Evolutionary conservation across 92 coral and sea anemone species (phyloP), one percentile per base, ranked within the genome.

Genomic region (Umimayanthus chanpuru): DNA sequence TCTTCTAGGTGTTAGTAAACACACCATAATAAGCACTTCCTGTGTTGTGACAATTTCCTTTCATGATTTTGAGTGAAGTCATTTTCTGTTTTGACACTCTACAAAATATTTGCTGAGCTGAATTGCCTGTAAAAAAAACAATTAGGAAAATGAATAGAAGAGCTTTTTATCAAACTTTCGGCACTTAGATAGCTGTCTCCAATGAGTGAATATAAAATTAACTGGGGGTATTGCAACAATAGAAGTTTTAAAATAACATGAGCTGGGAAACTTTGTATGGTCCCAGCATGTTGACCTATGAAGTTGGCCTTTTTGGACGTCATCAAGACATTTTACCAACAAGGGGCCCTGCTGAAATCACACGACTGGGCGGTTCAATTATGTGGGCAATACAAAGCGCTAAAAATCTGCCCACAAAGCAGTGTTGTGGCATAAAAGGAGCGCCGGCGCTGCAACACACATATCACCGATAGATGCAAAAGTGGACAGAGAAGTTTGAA

Each of bases 11-110:
- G 76, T 72, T 0, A 36, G 21, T 28, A 29, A 72, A 72, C 29
- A 21, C 41, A 15, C 25, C 5, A 16, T 16, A 29, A 72, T 26
- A 29, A 72, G 55, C 58, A 43, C 50, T 77, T 77, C 81, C 65
- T 47, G 61, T 43, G 65, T 44, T 77, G 64, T 44, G 61, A 77
- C 56, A 77, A n/a, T 21, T 43, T 25, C 36, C 81, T 44, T 23
- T 47, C 26, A 25, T 7, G 64, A 49, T 53, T 20, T 47, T 12
- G 50, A 44, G 4, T 18, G 64, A 15, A 8, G 44, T 9, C 9
- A 61, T 25, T 61, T 61, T 61, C 68, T 72, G 3, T 77, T n/a
- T 77, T 77, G 81, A 77, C 81, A 77, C 81, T n/a, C 64, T 77
- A 20, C 81, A 47, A 25, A 9, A 3, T 23, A 47, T 40, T 41